Evolutionary conservation across 1,140 invertebrate species (phyloP), one percentile per base, ranked within the genome.

Genomic region (Homarus americanus): DNA sequence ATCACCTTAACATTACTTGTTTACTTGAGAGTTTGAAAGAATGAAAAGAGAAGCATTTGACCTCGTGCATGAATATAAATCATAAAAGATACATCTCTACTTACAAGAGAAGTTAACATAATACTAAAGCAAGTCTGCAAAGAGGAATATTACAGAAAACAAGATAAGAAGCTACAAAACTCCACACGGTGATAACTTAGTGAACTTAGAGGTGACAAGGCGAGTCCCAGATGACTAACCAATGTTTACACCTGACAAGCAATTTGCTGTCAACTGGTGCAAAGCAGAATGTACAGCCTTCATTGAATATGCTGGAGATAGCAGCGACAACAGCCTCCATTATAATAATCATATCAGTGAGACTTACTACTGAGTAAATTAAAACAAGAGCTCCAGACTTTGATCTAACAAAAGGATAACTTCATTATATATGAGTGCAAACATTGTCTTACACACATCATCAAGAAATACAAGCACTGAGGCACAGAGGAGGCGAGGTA

Each of bases 261-360:
- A 69, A 32, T 9, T n/a, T 69, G 63, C 63, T 69, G 63, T 32
- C 63, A 28, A 69, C 5, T 32, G 63, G 63, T 69, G 63, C 63
- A 69, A 32, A 69, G 63, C 63, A 69, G 32, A 69, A 69, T 32
- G 4, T 9, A 69, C n/a, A 69, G 63, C 63, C n/a, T 69, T 69
- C 63, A 32, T 24, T 69, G 63, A 69, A 69, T n/a, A n/a, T 34
- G 28, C 28, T 69, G 63, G 63, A 69, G 28, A 69, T 28, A 69
- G n/a, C 63, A 69, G n/a, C n/a, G n/a, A n/a, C n/a, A n/a, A n/a
- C 63, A 69, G 63, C 63, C 63, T 69, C 12, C 63, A 69, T 69
- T 69, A n/a, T n/a, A n/a, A n/a, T 69, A 69, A 32, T 69, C 28
- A 69, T 32, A 69, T 69, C 24, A 69, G 28, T 69, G n/a, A 69